These are phyloP conservation scores for Leptopilina boulardi DNA, from an alignment of 1,140 invertebrate genomes.

Conservation along the genomic window DNA sequence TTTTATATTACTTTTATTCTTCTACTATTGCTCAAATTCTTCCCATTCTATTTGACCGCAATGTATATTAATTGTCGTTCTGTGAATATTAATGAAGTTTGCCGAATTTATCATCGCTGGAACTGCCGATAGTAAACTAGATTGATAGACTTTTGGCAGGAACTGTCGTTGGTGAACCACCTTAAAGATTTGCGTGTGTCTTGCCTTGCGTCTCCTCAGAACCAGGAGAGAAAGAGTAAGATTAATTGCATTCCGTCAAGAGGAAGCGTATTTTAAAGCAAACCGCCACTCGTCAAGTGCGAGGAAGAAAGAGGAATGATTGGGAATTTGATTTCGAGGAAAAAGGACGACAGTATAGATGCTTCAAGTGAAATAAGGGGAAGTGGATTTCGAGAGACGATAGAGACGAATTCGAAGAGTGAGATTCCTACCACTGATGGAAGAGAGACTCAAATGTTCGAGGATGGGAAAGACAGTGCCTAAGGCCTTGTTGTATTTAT, in stretches of 20 bases:
- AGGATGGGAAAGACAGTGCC: conserved; percentile 67
- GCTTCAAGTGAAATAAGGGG: conserved; percentile 42
- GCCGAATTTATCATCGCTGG: no score
- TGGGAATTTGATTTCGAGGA: conserved; percentile 12
- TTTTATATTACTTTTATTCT: no score
- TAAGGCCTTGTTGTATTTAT: conserved; percentile 75
- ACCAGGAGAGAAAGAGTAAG: conserved; percentile 67
- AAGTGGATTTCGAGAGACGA: conserved; percentile 49
- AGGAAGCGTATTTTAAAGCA: conserved; percentile 73
- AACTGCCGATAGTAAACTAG: no score
- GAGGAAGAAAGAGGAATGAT: conserved; percentile 28
- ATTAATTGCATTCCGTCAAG: conserved; percentile 75
- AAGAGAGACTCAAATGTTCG: conserved; percentile 60
- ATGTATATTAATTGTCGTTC: no score
- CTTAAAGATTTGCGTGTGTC: conserved; percentile 41
- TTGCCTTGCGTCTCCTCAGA: conserved; percentile 50
- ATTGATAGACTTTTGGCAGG: no score
- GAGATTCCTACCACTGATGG: conserved; percentile 70
- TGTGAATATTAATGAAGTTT: no score
- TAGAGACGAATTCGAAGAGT: conserved; percentile 56
- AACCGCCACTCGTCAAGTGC: conserved; percentile 60
- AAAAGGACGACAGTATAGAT: conserved; percentile 41
- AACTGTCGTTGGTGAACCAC: no score
- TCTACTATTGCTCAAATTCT: no score
- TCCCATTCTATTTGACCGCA: no score